Conservation (phyloP, 2,888 invertebrate genomes). For the Lycaena phlaeas region DNA sequence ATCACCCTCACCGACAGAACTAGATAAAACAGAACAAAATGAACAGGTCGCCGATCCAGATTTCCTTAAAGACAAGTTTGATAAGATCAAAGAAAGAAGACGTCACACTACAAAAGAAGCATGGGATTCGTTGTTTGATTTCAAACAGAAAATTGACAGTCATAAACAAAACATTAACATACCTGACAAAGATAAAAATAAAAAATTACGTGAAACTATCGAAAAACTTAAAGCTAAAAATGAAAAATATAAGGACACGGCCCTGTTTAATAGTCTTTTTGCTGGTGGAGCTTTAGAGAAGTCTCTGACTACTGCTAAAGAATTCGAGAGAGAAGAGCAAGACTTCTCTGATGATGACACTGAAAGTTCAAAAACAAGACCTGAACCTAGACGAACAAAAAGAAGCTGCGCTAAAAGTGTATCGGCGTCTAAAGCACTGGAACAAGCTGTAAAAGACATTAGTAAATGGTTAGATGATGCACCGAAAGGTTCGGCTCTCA, state of each 20-base stretch:
- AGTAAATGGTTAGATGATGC: constrained; percentile 92
- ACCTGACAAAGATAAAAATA: constrained; percentile 65
- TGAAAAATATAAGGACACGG: constrained; percentile 61
- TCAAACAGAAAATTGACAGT: constrained; percentile 54
- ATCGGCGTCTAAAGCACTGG: constrained; percentile 68
- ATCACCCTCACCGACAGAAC: constrained; percentile 47
- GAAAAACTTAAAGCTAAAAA: constrained; percentile 78
- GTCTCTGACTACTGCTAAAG: constrained; percentile 13
- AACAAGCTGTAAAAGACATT: constrained; percentile 86
- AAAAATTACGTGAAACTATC: constrained; percentile 70
- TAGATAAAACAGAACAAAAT: constrained; percentile 24
- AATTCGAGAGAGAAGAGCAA: constrained; percentile 25
- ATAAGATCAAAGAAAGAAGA: constrained; percentile 75
- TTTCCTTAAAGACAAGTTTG: constrained; percentile 73
- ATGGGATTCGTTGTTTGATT: constrained; percentile 59
- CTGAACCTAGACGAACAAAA: constrained; percentile 45
- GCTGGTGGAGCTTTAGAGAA: constrained; percentile 24
- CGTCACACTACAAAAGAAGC: constrained; percentile 64
- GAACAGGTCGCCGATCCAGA: constrained; percentile 45
- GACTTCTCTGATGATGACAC: constrained; percentile 21
- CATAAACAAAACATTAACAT: constrained; percentile 43
- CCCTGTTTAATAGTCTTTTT: constrained; percentile 45
- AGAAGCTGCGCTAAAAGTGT: constrained; percentile 68
- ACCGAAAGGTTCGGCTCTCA: constrained; percentile 81
- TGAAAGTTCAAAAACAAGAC: constrained; percentile 30